A percentile compares a stretch with the other conserved stretches of the same genome.
These are phyloP conservation scores for Xestobium rufovillosum DNA, from an alignment of 2,888 invertebrate species.

Conservation along the genomic window DNA sequence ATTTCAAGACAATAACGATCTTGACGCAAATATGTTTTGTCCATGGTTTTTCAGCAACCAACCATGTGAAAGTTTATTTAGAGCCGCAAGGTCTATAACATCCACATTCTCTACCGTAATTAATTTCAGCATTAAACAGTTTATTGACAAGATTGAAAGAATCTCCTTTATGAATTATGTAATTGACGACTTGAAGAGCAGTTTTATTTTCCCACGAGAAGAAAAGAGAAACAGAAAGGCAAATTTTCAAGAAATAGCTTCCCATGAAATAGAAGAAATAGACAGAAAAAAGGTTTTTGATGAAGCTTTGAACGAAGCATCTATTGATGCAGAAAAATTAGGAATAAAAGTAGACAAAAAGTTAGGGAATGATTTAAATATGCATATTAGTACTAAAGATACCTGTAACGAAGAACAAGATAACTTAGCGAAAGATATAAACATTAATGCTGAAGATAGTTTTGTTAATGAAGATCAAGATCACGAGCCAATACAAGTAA, in stretches of 20 bases:
- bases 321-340: slow-evolving; percentile 4
- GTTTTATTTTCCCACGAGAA: slow-evolving; percentile 12
- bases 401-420: slow-evolving; percentile 5
- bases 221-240: slow-evolving; percentile 4
- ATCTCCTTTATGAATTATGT: slow-evolving; percentile 5
- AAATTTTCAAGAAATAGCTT: not conserved
- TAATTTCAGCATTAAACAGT: slow-evolving; percentile 14
- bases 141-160: slow-evolving; percentile 10
- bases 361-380: slow-evolving; percentile 5
- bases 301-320: slow-evolving; percentile 7
- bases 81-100: slow-evolving; percentile 10
- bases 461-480: too few relatives aligned
- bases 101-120: slow-evolving; percentile 15
- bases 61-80: slow-evolving; percentile 12
- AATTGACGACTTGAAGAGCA: slow-evolving; percentile 6
- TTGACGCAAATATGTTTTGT: slow-evolving; percentile 7
- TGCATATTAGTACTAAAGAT: slow-evolving; percentile 7
- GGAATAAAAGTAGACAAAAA: slow-evolving; percentile 7
- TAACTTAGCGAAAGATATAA: slow-evolving; percentile 4
- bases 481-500: too few relatives aligned
- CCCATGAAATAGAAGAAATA: slow-evolving; percentile 5
- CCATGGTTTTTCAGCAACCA: slow-evolving; percentile 10
- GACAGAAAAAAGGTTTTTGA: slow-evolving; percentile 5
- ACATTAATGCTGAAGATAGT: slow-evolving; percentile 3
- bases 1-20: not conserved